These are phyloP conservation scores for Ptyas mucosa DNA, from an alignment of 2,113 vertebrate genomes.

Conservation along the genomic window DNA sequence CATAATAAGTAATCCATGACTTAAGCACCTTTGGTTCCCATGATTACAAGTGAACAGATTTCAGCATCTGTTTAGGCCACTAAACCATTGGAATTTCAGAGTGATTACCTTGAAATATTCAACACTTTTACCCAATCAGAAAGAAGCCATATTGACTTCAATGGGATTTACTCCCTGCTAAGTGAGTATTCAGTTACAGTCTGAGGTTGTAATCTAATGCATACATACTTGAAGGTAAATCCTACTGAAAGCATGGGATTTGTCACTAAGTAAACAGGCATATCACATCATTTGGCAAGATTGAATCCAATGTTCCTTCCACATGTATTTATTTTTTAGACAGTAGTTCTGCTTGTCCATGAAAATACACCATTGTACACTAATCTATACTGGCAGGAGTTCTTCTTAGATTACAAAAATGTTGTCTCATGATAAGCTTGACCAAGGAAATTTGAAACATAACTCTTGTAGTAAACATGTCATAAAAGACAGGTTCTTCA, in stretches of 20 bases:
- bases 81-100: background rate
- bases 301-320: background rate
- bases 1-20: background rate
- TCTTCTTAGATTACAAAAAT: background rate
- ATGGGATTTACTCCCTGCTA: background rate
- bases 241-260: background rate
- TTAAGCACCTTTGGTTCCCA: background rate
- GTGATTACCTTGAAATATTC: background rate
- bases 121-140: background rate
- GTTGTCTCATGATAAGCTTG: background rate
- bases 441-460: constrained; percentile 4
- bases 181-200: background rate
- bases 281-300: background rate
- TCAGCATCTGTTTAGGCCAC: background rate
- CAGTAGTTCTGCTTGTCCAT: constrained; percentile 5
- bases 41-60: background rate
- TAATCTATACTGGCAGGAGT: background rate
- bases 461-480: constrained; percentile 7
- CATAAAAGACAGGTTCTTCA: background rate
- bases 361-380: background rate
- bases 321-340: background rate
- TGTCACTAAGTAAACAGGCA: background rate
- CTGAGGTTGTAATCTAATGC: background rate
- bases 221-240: background rate
- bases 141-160: background rate